Evolutionary conservation across 2,888 invertebrate genomes (phyloP).

Genomic region (Cristatella mucedo): DNA sequence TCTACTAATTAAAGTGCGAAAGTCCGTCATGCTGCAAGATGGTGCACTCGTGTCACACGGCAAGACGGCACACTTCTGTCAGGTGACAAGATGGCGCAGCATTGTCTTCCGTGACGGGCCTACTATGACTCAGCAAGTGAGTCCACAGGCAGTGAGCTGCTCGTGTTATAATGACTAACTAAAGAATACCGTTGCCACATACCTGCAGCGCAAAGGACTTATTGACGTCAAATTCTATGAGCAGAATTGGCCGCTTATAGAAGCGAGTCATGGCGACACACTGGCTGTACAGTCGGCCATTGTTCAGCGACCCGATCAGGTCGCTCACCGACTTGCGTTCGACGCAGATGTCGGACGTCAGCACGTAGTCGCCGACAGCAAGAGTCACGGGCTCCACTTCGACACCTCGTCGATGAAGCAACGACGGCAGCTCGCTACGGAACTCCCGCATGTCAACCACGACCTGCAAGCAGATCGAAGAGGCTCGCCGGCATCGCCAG

Average conservation of each 20-base stretch:
- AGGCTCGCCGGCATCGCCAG: not conserved
- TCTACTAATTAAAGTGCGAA: too few species aligned
- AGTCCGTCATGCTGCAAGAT: too few species aligned
- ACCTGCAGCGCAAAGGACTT: slow-evolving; percentile 74
- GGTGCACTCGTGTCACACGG: too few species aligned
- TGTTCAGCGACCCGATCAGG: slow-evolving; percentile 81
- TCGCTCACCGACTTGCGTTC: slow-evolving; percentile 92
- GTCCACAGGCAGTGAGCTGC: too few species aligned
- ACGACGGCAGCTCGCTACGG: slow-evolving; percentile 79
- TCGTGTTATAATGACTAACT: too few species aligned
- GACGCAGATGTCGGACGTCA: slow-evolving; percentile 87
- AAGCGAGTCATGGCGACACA: slow-evolving; percentile 74
- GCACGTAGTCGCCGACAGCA: slow-evolving; percentile 84
- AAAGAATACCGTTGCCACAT: slow-evolving; percentile 14
- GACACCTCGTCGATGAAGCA: slow-evolving; percentile 79
- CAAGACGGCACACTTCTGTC: too few species aligned
- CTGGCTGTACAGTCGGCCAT: slow-evolving; percentile 85
- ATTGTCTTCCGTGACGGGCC: too few species aligned
- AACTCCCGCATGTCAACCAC: slow-evolving; percentile 96
- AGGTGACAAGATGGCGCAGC: too few species aligned
- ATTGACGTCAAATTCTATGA: slow-evolving; percentile 89
- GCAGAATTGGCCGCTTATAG: slow-evolving; percentile 50
- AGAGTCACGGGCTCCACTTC: slow-evolving; percentile 78
- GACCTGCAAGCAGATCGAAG: slow-evolving; percentile 27
- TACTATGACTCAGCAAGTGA: too few species aligned